Evolutionary conservation across 2,888 invertebrate genomes (phyloP).

Genomic region (Calameuta pallipes): DNA sequence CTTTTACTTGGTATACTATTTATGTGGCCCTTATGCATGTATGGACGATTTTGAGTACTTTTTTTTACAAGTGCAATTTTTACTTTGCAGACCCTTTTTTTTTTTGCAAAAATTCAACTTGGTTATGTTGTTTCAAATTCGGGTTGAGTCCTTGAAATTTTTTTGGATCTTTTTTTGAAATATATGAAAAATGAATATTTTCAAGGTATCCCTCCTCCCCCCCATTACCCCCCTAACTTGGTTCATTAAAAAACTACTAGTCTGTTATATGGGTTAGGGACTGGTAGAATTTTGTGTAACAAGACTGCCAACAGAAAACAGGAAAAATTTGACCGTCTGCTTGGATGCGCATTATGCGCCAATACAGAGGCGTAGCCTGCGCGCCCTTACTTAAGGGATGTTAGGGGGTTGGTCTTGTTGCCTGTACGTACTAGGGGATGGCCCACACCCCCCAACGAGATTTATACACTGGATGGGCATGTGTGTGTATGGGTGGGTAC

Average conservation of each 20-base stretch:
- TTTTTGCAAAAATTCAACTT: not conserved
- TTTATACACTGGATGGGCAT: not conserved
- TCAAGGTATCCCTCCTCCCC: not conserved
- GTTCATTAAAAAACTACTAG: not conserved
- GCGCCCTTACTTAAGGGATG: constrained; percentile 11
- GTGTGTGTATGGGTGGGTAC: not conserved
- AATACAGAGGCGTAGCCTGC: not conserved
- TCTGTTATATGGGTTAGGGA: not conserved
- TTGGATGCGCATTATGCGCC: constrained; percentile 16
- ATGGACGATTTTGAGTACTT: not conserved
- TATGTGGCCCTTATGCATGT: not conserved
- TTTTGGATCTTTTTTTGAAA: too few species aligned
- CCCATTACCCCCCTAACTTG: fast-evolving
- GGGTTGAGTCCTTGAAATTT: constrained; percentile 29
- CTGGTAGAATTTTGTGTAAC: constrained; percentile 42
- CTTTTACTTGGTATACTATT: not conserved
- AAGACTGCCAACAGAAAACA: constrained; percentile 43
- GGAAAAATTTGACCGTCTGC: constrained; percentile 8
- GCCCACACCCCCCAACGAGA: not conserved
- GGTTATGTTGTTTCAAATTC: too few species aligned
- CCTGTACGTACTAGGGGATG: not conserved
- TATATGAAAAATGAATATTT: not conserved
- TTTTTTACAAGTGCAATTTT: not conserved
- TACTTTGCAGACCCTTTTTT: not conserved
- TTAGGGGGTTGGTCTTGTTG: constrained; percentile 1